Conservation (phyloP, 2,113 vertebrate genomes). For the Osmerus eperlanus region DNA sequence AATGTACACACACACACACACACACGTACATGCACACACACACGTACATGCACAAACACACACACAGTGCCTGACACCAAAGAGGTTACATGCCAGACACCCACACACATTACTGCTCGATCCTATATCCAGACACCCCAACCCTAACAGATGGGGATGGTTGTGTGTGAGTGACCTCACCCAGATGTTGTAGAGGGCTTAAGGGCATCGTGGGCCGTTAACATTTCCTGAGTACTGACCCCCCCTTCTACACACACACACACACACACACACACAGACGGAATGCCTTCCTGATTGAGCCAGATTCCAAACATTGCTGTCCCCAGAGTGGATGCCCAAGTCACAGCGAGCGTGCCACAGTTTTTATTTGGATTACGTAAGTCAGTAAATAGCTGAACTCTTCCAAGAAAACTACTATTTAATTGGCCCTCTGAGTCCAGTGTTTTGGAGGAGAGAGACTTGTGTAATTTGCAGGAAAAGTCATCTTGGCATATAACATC, state of each 20-base stretch:
- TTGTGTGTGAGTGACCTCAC: constrained; percentile 27
- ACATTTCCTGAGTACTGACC: constrained; percentile 51
- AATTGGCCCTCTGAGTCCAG: constrained; percentile 43
- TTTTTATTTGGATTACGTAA: constrained; percentile 28
- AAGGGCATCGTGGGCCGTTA: constrained; percentile 48
- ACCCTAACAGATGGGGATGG: constrained; percentile 20
- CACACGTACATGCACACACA: constrained; percentile 17
- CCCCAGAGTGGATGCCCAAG: constrained; percentile 19
- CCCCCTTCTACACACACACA: constrained; percentile 26
- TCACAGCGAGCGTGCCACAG: constrained; percentile 17
- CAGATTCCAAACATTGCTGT: constrained; percentile 54
- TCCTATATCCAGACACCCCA: constrained; percentile 17
- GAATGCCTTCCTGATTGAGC: constrained; percentile 43
- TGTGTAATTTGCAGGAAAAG: background rate
- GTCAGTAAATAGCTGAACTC: constrained; percentile 34
- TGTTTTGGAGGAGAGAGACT: constrained; percentile 25
- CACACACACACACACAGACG: constrained; percentile 14
- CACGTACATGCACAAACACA: constrained; percentile 14
- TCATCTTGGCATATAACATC: no score
- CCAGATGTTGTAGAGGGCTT: constrained; percentile 55
- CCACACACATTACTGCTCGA: constrained; percentile 17
- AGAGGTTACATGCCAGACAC: no score
- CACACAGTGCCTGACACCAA: background rate
- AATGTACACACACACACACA: constrained; percentile 4
- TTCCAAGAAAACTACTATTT: constrained; percentile 35